A percentile compares a stretch with the other conserved stretches of the same genome.
These are phyloP conservation scores for Cyclophora punctaria DNA, from an alignment of 2,888 invertebrate species.

Conservation along the genomic window DNA sequence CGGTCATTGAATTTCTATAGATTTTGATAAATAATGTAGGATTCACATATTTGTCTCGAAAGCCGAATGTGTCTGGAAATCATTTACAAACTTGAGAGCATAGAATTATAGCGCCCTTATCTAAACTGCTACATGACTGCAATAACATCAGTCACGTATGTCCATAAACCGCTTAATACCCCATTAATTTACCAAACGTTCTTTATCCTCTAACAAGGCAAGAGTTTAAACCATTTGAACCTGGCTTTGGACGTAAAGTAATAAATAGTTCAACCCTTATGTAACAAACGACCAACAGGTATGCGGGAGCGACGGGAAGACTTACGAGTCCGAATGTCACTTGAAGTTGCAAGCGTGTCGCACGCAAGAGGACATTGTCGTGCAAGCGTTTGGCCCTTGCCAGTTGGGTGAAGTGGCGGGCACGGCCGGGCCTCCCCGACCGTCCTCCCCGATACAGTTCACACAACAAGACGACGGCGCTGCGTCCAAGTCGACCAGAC, in stretches of 20 bases:
- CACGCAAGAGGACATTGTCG: conserved; percentile 84
- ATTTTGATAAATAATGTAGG: too few relatives aligned
- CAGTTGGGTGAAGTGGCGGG: conserved; percentile 81
- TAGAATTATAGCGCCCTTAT: too few relatives aligned
- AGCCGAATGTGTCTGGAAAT: too few relatives aligned
- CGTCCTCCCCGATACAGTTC: conserved; percentile 85
- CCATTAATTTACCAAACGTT: too few relatives aligned
- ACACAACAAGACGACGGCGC: conserved; percentile 86
- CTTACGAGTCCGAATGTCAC: conserved; percentile 89
- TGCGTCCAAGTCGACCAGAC: conserved; percentile 87
- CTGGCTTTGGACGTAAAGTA: neutral
- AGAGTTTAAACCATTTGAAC: too few relatives aligned
- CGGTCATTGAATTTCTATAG: too few relatives aligned
- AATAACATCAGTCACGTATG: too few relatives aligned
- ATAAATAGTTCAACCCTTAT: conserved; percentile 7
- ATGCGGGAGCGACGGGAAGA: conserved; percentile 87
- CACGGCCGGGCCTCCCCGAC: conserved; percentile 83
- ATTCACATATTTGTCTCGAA: too few relatives aligned
- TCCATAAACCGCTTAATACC: too few relatives aligned
- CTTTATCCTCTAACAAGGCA: too few relatives aligned
- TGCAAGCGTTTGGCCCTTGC: conserved; percentile 85
- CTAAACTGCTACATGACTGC: too few relatives aligned
- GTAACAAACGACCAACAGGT: conserved; percentile 53
- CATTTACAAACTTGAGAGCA: too few relatives aligned
- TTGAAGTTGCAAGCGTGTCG: conserved; percentile 88